Percentiles rank a stretch among this genome's conserved stretches.
Conservation (phyloP, 2,888 invertebrate genomes). For the Alloplasta piceator region DNA sequence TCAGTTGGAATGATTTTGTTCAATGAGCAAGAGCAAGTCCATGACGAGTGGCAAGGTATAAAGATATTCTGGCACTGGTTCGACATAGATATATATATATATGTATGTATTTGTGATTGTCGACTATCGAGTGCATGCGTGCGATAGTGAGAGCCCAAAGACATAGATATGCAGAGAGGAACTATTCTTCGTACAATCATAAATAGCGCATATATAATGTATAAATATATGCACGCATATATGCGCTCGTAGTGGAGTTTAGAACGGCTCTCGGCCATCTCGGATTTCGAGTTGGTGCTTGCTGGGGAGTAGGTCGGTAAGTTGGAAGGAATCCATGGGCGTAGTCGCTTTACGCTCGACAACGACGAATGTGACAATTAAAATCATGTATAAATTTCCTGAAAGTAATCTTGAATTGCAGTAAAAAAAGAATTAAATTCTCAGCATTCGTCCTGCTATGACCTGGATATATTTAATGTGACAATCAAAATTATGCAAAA, state of each 20-base stretch:
- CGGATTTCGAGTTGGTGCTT: constrained; percentile 56
- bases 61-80: too few relatives aligned
- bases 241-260: constrained; percentile 35
- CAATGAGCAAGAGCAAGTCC: constrained; percentile 25
- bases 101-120: background rate
- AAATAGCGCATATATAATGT: constrained; percentile 3
- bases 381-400: constrained; percentile 21
- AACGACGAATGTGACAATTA: constrained; percentile 37
- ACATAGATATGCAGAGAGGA: background rate
- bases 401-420: too few relatives aligned
- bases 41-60: background rate
- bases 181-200: constrained; percentile 45
- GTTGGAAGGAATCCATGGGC: constrained; percentile 56
- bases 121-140: constrained; percentile 44
- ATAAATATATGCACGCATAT: background rate
- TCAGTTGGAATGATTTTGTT: constrained; percentile 26
- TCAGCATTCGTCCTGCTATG: too few relatives aligned
- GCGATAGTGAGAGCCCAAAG: constrained; percentile 18
- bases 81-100: background rate
- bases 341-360: constrained; percentile 38
- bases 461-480: too few relatives aligned
- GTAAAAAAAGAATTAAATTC: background rate
- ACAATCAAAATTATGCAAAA: too few relatives aligned
- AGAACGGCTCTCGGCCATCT: constrained; percentile 57
- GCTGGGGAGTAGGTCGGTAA: constrained; percentile 46